Percentiles rank a stretch among this genome's conserved stretches.
These are phyloP conservation scores for Tyrophagus putrescentiae DNA, from an alignment of 1,140 invertebrate genomes.

Conservation along the genomic window DNA sequence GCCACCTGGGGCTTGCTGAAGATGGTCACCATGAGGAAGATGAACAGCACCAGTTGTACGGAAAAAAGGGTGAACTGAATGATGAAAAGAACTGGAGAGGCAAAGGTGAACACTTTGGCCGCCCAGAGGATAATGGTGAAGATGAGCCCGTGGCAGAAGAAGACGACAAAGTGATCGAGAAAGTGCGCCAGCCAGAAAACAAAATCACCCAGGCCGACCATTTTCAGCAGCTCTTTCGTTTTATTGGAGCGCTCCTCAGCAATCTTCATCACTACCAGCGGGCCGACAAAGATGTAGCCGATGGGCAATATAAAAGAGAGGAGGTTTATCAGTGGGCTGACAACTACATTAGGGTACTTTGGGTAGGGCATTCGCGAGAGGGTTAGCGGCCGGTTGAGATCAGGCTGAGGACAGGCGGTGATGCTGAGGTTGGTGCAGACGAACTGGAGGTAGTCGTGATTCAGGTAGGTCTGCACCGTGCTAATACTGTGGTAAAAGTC, in stretches of 20 bases:
- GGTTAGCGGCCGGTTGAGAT: not conserved
- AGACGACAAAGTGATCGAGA: not conserved
- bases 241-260: constrained; percentile 13
- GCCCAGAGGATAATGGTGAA: not conserved
- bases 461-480: not conserved
- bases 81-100: not conserved
- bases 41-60: not conserved
- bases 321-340: not conserved
- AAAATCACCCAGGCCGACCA: constrained; percentile 17
- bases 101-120: not conserved
- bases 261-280: constrained; percentile 16
- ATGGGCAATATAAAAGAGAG: not conserved
- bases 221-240: constrained; percentile 15
- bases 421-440: not conserved
- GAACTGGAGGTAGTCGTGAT: not conserved
- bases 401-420: not conserved
- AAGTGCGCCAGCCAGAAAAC: constrained; percentile 12
- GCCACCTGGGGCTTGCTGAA: not conserved
- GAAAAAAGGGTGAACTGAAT: not conserved
- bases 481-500: not conserved
- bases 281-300: constrained; percentile 9
- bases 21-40: not conserved
- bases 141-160: not conserved
- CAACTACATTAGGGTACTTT: not conserved
- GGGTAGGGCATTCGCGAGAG: constrained; percentile 1